Conservation (phyloP, 2,888 invertebrate species). For the Andrena praecox region DNA sequence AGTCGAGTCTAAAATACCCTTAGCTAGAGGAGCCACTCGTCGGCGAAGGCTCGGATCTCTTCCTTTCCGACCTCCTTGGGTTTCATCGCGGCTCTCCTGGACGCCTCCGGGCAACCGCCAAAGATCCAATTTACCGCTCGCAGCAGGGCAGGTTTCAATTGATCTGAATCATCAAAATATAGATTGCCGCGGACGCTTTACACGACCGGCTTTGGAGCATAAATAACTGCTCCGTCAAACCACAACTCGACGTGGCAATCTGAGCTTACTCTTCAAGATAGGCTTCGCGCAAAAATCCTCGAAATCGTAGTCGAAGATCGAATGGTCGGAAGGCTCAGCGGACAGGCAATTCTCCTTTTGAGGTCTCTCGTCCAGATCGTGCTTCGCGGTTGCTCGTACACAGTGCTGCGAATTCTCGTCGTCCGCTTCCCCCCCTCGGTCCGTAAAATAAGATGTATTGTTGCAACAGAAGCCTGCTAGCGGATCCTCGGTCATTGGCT, state of each 20-base stretch:
- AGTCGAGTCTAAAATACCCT: not conserved
- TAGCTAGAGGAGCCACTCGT: slow-evolving; percentile 64
- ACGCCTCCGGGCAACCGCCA: slow-evolving; percentile 72
- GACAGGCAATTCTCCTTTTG: slow-evolving; percentile 23
- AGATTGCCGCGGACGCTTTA: not conserved
- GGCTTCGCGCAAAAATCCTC: slow-evolving; percentile 23
- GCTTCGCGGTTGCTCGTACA: not conserved
- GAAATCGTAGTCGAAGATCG: slow-evolving; percentile 34
- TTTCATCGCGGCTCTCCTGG: slow-evolving; percentile 22
- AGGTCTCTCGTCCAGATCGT: slow-evolving; percentile 28
- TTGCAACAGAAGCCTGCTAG: not conserved
- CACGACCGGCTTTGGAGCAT: not conserved
- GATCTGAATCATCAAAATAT: slow-evolving; percentile 63
- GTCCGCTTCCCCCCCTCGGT: slow-evolving; percentile 42
- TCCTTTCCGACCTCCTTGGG: slow-evolving; percentile 66
- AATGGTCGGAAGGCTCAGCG: slow-evolving; percentile 29
- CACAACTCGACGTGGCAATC: not conserved
- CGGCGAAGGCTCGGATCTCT: slow-evolving; percentile 51
- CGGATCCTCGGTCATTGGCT: not conserved
- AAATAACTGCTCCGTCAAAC: not conserved
- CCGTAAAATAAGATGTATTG: slow-evolving; percentile 22
- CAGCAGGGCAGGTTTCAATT: slow-evolving; percentile 67
- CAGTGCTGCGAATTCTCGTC: slow-evolving; percentile 46
- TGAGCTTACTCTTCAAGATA: slow-evolving; percentile 41
- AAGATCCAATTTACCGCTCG: slow-evolving; percentile 75